Conservation (phyloP, 2,888 invertebrate genomes). For the Nebria brevicollis region DNA sequence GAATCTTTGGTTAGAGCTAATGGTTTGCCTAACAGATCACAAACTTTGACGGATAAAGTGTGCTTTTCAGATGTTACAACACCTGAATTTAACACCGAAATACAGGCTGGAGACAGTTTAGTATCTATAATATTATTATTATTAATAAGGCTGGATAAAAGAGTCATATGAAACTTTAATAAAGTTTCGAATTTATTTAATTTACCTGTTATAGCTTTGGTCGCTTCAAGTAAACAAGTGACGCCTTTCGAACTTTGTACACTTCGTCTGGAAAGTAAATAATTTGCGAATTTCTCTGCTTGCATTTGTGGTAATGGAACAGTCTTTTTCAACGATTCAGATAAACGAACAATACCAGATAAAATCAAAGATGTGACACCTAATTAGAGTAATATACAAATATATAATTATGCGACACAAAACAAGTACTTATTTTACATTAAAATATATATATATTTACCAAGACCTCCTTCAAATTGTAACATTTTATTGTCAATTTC, state of each 20-base stretch:
- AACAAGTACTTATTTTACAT: background rate
- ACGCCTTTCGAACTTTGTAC: constrained; percentile 89
- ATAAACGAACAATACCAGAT: constrained; percentile 72
- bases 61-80: constrained; percentile 81
- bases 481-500: constrained; percentile 89
- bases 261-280: constrained; percentile 88
- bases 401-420: too few relatives aligned
- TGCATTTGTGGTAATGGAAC: constrained; percentile 80
- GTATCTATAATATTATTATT: constrained; percentile 61
- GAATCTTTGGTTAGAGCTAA: constrained; percentile 70
- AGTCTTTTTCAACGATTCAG: constrained; percentile 71
- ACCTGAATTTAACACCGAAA: constrained; percentile 81
- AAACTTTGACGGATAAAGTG: constrained; percentile 76
- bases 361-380: constrained; percentile 55
- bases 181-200: background rate
- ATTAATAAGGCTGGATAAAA: too few relatives aligned
- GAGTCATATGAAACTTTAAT: too few relatives aligned
- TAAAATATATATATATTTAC: constrained; percentile 58
- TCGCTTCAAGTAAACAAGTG: constrained; percentile 80
- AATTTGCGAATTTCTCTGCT: constrained; percentile 88
- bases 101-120: constrained; percentile 82
- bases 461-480: constrained; percentile 92
- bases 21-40: constrained; percentile 79
- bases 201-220: constrained; percentile 75
- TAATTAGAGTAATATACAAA: background rate